These are phyloP conservation scores for Cyclophora punctaria DNA, from an alignment of 2,888 invertebrate species.

Conservation along the genomic window DNA sequence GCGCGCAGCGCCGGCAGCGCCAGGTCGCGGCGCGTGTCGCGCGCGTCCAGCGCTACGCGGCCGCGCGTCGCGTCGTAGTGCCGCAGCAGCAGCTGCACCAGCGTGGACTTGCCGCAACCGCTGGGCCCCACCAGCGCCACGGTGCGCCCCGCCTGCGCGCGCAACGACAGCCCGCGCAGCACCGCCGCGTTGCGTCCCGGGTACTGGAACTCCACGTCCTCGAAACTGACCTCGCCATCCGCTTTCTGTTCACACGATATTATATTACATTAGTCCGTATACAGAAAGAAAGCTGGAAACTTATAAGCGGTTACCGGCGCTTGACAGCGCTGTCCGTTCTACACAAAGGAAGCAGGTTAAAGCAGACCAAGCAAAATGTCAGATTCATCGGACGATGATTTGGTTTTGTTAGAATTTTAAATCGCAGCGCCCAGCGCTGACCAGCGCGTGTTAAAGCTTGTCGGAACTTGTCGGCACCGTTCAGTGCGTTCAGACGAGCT, in stretches of 20 bases:
- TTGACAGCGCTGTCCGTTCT: too few species aligned
- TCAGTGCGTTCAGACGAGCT: too few species aligned
- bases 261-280: slow-evolving; percentile 4
- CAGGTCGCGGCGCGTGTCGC: slow-evolving; percentile 73
- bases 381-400: too few species aligned
- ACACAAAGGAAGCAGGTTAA: too few species aligned
- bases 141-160: slow-evolving; percentile 78
- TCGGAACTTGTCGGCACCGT: too few species aligned
- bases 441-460: too few species aligned
- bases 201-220: slow-evolving; percentile 82
- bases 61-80: slow-evolving; percentile 83
- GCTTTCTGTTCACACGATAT: slow-evolving; percentile 51
- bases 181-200: slow-evolving; percentile 83
- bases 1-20: slow-evolving; percentile 79
- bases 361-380: too few species aligned
- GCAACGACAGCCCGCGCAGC: slow-evolving; percentile 78
- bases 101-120: slow-evolving; percentile 88
- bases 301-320: too few species aligned
- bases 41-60: slow-evolving; percentile 69
- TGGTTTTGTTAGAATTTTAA: too few species aligned
- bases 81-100: slow-evolving; percentile 83
- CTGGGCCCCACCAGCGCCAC: slow-evolving; percentile 83
- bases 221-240: slow-evolving; percentile 78
- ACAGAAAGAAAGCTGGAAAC: too few species aligned
- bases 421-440: too few species aligned